Evolutionary conservation across 2,113 vertebrate species (phyloP), one percentile per base, ranked within the genome.

Genomic region (Amazona vittata): DNA sequence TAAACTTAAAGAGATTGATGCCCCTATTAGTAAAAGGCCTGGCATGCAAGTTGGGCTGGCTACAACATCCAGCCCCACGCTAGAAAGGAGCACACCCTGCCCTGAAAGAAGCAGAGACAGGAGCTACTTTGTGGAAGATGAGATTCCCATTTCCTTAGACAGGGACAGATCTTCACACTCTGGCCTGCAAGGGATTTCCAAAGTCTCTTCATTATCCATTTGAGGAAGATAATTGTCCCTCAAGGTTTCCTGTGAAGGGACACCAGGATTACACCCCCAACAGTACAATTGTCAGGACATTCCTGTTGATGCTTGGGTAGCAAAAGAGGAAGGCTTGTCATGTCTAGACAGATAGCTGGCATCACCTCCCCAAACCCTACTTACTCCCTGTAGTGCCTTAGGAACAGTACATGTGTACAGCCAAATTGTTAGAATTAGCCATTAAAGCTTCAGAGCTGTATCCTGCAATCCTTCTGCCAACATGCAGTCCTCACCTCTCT

Each of bases 21-120:
- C 47, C 62, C 80, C 57, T 63, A 60, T 89, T 93, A 89, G 77
- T 90, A 91, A 93, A 96, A 49, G 80, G 89, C 65, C 83, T 86
- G 80, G 92, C 95, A 89, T 37, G 71, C 69, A 71, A 62, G 60
- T 1, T 69, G 73, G 77, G 86, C 92, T 84, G 86, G 37, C 39
- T 49, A 12, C 57, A 94, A 39, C 2, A 62, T 28, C 57, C 73
- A 91, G 74, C 76, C 77, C 63, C 69, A 15, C 2, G 5, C 73
- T 50, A 64, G 35, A 37, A 71, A 24, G 1, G 21, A 65, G 57
- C 43, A 64, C 86, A 75, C 47, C 69, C 92, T 74, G 63, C 70
- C 53, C 76, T 57, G 28, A 63, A 64, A 86, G 35, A 2, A 39
- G 43, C 57, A 87, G 64, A 71, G 37, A 67, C 60, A 3, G 1